Conservation (phyloP, 2,113 vertebrate genomes). For the Ahaetulla prasina region DNA sequence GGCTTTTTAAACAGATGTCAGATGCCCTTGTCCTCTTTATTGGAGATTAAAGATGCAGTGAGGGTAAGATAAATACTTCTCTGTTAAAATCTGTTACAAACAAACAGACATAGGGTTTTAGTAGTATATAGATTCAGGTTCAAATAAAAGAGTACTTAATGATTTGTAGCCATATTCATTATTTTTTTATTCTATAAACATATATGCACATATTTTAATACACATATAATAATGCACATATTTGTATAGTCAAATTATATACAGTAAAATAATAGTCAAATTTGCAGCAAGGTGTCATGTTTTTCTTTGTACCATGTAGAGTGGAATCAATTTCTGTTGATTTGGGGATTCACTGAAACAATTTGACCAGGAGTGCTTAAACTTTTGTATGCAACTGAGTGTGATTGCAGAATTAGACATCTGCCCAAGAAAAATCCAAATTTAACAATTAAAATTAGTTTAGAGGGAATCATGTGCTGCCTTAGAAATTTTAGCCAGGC, state of each 20-base stretch:
- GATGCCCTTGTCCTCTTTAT: background rate
- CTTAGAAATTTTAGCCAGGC: background rate
- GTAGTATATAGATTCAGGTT: slow-evolving; percentile 23
- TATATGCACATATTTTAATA: background rate
- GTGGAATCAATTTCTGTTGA: background rate
- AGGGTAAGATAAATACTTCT: background rate
- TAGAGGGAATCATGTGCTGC: background rate
- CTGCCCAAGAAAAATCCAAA: background rate
- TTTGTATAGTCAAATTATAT: too few relatives aligned
- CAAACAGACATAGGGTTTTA: background rate
- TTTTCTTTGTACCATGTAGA: background rate
- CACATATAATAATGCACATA: too few relatives aligned
- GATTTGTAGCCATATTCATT: background rate
- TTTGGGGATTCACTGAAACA: background rate
- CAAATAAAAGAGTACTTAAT: background rate
- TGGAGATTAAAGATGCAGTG: background rate
- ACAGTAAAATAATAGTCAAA: background rate
- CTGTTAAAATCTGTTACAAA: background rate
- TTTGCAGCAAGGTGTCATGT: background rate
- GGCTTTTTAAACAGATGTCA: background rate
- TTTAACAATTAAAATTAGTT: background rate
- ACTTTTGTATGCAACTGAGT: background rate
- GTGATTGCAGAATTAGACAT: background rate
- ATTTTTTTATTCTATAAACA: background rate
- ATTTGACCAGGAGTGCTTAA: background rate